Percentiles rank a stretch among this genome's conserved stretches.
Conservation (phyloP, 2,797 vertebrate species). For the Squalus acanthias region DNA sequence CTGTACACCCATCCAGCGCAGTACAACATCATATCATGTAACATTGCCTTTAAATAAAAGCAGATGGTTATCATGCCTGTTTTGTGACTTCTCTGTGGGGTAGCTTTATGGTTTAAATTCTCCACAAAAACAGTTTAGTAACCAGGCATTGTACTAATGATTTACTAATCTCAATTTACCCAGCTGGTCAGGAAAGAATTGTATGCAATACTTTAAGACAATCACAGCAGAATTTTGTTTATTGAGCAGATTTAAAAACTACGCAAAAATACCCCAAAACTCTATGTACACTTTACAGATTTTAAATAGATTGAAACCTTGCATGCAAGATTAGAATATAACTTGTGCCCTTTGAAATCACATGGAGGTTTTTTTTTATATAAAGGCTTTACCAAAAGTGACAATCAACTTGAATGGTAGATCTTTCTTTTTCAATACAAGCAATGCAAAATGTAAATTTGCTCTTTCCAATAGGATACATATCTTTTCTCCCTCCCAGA, state of each 20-base stretch:
- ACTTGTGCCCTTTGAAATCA: background rate
- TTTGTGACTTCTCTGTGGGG: constrained; percentile 25
- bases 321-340: background rate
- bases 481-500: background rate
- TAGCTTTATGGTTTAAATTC: background rate
- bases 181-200: too few relatives aligned
- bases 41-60: constrained; percentile 35
- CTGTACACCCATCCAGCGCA: background rate
- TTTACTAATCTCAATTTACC: background rate
- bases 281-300: background rate
- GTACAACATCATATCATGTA: constrained; percentile 26
- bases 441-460: too few relatives aligned
- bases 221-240: background rate
- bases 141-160: background rate
- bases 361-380: too few relatives aligned
- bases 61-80: constrained; percentile 3
- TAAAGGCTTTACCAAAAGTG: too few relatives aligned
- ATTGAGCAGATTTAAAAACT: background rate
- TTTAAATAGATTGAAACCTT: background rate
- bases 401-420: too few relatives aligned
- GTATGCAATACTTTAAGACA: background rate
- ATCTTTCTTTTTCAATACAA: too few relatives aligned
- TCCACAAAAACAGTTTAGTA: background rate
- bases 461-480: too few relatives aligned
- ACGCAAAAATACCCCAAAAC: background rate